Conservation (phyloP, 2,113 vertebrate species). For the Seriola quinqueradiata region DNA sequence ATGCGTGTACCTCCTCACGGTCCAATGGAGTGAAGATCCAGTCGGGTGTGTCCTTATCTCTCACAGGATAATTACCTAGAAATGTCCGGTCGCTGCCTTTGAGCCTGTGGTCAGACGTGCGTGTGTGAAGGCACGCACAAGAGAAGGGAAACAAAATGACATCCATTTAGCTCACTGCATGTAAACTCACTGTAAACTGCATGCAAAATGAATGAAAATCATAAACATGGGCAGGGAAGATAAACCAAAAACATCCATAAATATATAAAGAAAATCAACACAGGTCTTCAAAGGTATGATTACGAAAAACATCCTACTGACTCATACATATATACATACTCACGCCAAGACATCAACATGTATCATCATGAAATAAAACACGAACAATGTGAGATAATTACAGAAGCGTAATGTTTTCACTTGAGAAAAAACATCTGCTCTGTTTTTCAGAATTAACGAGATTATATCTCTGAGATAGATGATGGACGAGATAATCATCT, state of each 20-base stretch:
- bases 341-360: too few relatives aligned
- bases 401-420: too few relatives aligned
- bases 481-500: too few relatives aligned
- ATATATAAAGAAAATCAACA: neutral
- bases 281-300: neutral
- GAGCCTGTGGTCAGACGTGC: conserved; percentile 13
- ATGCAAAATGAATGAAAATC: neutral
- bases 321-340: too few relatives aligned
- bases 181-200: neutral
- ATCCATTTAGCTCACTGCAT: neutral
- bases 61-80: conserved; percentile 67
- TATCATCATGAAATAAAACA: too few relatives aligned
- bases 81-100: conserved; percentile 66
- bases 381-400: too few relatives aligned
- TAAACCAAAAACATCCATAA: too few relatives aligned
- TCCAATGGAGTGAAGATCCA: conserved; percentile 21
- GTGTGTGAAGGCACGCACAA: conserved; percentile 16
- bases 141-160: neutral
- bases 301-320: too few relatives aligned
- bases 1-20: neutral
- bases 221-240: neutral
- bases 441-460: too few relatives aligned
- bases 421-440: too few relatives aligned
- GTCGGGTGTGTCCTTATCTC: conserved; percentile 75
- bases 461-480: too few relatives aligned